A percentile compares a stretch with the other conserved stretches of the same genome.
phyloP scores from a whole-genome alignment of 92 coral and sea anemone species.

The Phenganax marumi region DNA sequence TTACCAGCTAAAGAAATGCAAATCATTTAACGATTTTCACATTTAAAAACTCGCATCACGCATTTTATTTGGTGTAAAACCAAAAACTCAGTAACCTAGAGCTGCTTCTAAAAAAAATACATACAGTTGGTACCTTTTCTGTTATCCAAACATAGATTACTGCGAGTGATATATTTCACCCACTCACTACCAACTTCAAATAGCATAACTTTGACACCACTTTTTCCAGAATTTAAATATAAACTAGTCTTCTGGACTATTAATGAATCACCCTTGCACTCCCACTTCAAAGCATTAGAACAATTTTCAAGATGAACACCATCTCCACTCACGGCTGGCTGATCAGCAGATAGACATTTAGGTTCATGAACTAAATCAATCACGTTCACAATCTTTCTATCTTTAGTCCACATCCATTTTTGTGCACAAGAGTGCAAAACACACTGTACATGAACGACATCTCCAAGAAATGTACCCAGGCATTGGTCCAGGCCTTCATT shows the following conservation, averaged over 20 bases:
- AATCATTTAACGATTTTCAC: no score
- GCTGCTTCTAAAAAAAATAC: no score
- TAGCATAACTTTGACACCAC: background rate
- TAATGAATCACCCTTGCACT: constrained; percentile 11
- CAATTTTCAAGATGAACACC: background rate
- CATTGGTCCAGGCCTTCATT: constrained; percentile 1
- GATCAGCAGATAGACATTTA: background rate
- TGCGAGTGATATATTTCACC: constrained; percentile 22
- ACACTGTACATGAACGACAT: background rate
- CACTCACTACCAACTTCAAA: constrained; percentile 2
- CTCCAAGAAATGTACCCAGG: background rate
- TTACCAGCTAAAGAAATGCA: no score
- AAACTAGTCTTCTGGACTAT: background rate
- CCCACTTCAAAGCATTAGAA: background rate
- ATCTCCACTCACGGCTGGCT: background rate
- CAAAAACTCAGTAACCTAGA: no score
- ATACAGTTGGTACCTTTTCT: background rate
- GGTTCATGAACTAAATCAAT: background rate
- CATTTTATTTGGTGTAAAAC: no score
- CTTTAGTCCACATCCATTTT: constrained; percentile 19
- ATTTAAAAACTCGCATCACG: no score
- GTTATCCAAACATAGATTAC: constrained; percentile 2
- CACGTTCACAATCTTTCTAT: background rate
- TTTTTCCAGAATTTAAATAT: constrained; percentile 4
- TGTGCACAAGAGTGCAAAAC: constrained; percentile 4